phyloP scores from a whole-genome alignment of 2,113 vertebrate species.

The Vulpes ferrilata region DNA sequence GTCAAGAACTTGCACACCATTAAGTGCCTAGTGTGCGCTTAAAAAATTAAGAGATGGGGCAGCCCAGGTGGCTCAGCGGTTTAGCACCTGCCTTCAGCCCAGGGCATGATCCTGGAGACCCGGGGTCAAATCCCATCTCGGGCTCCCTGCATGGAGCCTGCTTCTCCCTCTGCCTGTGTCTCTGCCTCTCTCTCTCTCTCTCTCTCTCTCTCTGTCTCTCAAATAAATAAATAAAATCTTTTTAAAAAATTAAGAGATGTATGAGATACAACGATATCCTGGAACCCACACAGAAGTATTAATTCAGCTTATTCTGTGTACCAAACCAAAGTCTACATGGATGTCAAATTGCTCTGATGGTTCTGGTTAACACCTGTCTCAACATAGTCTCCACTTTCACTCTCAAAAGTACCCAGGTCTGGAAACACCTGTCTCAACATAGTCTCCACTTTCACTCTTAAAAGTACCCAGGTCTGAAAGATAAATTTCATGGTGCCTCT shows the following conservation, averaged over 20 bases:
- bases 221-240: too few relatives aligned
- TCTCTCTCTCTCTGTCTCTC: too few relatives aligned
- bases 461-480: not conserved
- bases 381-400: not conserved
- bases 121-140: too few relatives aligned
- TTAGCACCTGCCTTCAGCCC: too few relatives aligned
- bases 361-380: not conserved
- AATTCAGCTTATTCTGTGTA: not conserved
- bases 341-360: not conserved
- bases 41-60: not conserved
- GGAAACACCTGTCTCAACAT: not conserved
- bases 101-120: too few relatives aligned
- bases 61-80: too few relatives aligned
- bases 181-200: too few relatives aligned
- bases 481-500: not conserved
- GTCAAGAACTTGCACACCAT: not conserved
- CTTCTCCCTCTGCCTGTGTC: too few relatives aligned
- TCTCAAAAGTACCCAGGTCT: not conserved
- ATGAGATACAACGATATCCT: not conserved
- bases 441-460: not conserved
- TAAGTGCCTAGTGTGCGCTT: not conserved
- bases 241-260: not conserved
- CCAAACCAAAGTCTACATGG: not conserved
- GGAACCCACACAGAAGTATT: not conserved
- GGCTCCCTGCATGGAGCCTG: too few relatives aligned